These are phyloP conservation scores for Trematomus loennbergii DNA, from an alignment of 2,113 vertebrate genomes.

Conservation along the genomic window DNA sequence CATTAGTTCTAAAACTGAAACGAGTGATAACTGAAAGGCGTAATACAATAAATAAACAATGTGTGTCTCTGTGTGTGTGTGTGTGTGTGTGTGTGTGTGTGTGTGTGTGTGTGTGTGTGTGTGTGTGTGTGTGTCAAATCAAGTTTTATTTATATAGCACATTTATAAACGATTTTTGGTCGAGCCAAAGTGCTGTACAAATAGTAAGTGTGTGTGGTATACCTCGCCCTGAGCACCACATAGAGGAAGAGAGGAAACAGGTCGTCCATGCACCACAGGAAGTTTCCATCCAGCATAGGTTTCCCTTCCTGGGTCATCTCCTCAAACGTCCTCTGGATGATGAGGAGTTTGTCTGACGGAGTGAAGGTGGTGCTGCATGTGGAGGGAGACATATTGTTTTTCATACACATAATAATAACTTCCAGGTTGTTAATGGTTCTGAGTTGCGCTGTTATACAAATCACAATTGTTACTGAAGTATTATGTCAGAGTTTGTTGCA, in stretches of 20 bases:
- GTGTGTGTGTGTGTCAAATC: slow-evolving; percentile 9
- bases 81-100: neutral
- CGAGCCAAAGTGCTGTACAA: too few relatives aligned
- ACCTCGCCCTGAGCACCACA: slow-evolving; percentile 96
- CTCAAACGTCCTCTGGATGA: slow-evolving; percentile 96
- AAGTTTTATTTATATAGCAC: too few relatives aligned
- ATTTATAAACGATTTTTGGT: too few relatives aligned
- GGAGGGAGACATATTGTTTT: too few relatives aligned
- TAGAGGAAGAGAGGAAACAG: slow-evolving; percentile 98
- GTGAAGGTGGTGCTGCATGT: slow-evolving; percentile 92
- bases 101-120: neutral
- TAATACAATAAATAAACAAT: neutral
- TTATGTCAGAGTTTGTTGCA: neutral
- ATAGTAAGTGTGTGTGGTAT: slow-evolving; percentile 27
- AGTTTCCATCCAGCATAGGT: slow-evolving; percentile 87
- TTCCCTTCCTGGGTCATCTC: slow-evolving; percentile 94
- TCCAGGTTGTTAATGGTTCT: neutral
- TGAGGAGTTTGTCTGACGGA: slow-evolving; percentile 93
- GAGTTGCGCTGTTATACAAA: neutral
- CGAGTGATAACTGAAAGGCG: neutral
- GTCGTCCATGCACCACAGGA: slow-evolving; percentile 98
- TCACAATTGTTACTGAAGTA: neutral
- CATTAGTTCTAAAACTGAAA: neutral
- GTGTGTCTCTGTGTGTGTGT: neutral
- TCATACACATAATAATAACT: neutral